Evolutionary conservation across 1,140 invertebrate species (phyloP), one percentile per base, ranked within the genome.

Genomic region (Nomia melanderi): DNA sequence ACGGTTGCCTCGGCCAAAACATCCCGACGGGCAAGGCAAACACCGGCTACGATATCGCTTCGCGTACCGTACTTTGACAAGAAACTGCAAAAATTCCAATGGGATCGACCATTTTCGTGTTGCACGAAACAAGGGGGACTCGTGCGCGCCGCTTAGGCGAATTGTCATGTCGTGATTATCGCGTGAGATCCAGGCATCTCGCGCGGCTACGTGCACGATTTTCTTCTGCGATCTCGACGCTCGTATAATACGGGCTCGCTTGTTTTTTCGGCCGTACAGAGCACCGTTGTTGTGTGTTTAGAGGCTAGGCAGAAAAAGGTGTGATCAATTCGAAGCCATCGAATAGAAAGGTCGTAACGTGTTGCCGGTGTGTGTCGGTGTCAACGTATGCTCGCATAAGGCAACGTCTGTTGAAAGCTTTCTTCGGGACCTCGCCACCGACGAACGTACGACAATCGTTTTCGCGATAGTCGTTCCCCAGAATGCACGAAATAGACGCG

Each of bases 1-100:
- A 77, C 75, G 75, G 44, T 62, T 44, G 20, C 44, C 27, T 63
- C 50, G 54, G n/a, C n/a, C 57, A 70, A 77, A 62, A 59, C 65
- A 59, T 62, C 57, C 41, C 27, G 57, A 17, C 8, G 20, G 5
- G 2, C 27, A 1, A 33, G 25, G 9, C 63, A 71, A 63, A 53
- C 67, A 77, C 57, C 67, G 75, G 66, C 27, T 41, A 27, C 36
- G 31, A 47, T 53, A 54, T 44, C 12, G 20, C 36, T 71, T 63
- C 44, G 27, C 27, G 11, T 36, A 53, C 47, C 27, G 20, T n/a
- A 62, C 57, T 71, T 77, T 77, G 57, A 71, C 67, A 77, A 77
- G 75, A 77, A 77, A 71, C 56, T 77, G 75, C 67, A 77, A 77
- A 77, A 77, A 77, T 70, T 47, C 57, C 75, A 70, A 70, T 63